Percentiles rank a stretch among this genome's conserved stretches.
These are phyloP conservation scores for Xiphorhynchus erythropygius DNA, from an alignment of 2,797 vertebrate species.

Conservation along the genomic window DNA sequence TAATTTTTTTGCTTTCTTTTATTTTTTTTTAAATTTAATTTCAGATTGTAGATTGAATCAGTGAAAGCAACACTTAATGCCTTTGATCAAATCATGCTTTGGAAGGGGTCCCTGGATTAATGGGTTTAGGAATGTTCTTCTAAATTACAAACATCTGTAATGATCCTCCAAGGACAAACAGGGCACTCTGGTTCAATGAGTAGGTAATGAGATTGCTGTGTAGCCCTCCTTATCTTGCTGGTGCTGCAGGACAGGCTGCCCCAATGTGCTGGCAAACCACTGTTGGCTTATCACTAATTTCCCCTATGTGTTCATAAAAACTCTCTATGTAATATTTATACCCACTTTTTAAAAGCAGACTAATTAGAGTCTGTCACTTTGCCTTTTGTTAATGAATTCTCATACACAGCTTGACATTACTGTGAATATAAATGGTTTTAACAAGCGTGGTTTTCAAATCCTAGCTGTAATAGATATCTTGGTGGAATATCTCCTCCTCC, in stretches of 20 bases:
- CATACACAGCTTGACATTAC: not conserved
- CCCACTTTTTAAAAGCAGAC: not conserved
- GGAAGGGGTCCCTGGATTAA: not conserved
- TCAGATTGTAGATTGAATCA: not conserved
- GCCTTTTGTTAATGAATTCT: constrained; percentile 3
- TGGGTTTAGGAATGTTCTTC: not conserved
- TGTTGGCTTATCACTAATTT: not conserved
- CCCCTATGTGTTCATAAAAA: not conserved
- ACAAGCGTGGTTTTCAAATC: not conserved
- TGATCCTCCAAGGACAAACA: constrained; percentile 26
- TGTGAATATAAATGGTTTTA: not conserved
- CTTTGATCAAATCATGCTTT: not conserved
- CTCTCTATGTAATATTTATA: not conserved
- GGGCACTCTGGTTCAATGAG: not conserved
- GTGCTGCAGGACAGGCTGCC: not conserved
- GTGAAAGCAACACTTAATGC: not conserved
- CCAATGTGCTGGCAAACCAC: not conserved
- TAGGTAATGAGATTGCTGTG: not conserved
- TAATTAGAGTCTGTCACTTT: constrained; percentile 1
- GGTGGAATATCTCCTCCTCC: not conserved
- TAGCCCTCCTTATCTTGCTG: not conserved
- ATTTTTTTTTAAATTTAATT: not conserved
- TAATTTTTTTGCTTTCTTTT: not conserved
- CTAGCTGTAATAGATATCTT: not conserved
- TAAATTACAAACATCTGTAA: constrained; percentile 43